Evolutionary conservation across 2,888 invertebrate species (phyloP).

Genomic region (Tachina fera): DNA sequence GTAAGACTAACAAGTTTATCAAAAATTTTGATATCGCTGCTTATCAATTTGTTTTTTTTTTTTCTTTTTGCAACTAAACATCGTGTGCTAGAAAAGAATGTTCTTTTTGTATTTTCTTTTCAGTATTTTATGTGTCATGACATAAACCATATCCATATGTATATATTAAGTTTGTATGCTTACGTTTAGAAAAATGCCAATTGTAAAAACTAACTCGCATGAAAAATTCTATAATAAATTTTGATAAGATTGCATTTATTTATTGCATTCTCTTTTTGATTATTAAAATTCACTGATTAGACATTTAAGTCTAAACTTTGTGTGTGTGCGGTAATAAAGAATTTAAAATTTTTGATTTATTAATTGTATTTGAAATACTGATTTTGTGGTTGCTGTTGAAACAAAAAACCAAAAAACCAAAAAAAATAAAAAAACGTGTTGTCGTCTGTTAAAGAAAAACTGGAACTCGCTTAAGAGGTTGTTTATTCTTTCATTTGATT

Average conservation of each 20-base stretch:
- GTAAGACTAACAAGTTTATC: too few species aligned
- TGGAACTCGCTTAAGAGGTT: constrained; percentile 9
- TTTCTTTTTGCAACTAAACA: neutral
- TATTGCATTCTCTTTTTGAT: neutral
- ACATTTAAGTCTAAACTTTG: neutral
- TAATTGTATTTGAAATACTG: neutral
- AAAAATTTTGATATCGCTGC: too few species aligned
- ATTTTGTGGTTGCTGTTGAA: neutral
- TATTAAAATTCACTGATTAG: too few species aligned
- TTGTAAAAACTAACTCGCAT: neutral
- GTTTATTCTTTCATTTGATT: constrained; percentile 13
- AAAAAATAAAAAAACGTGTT: neutral
- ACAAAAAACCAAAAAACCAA: too few species aligned
- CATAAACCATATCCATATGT: neutral
- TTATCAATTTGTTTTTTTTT: too few species aligned
- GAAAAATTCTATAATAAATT: neutral
- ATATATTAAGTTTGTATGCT: too few species aligned
- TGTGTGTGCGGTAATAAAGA: too few species aligned
- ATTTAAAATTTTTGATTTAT: neutral
- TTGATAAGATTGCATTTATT: neutral
- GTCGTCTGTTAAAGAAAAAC: constrained; percentile 2
- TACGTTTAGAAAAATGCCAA: neutral
- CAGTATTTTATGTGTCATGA: neutral
- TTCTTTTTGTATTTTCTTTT: neutral
- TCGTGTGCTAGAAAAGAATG: neutral